Evolutionary conservation across 1,140 invertebrate species (phyloP).

Genomic region (Bombus haemorrhoidalis): DNA sequence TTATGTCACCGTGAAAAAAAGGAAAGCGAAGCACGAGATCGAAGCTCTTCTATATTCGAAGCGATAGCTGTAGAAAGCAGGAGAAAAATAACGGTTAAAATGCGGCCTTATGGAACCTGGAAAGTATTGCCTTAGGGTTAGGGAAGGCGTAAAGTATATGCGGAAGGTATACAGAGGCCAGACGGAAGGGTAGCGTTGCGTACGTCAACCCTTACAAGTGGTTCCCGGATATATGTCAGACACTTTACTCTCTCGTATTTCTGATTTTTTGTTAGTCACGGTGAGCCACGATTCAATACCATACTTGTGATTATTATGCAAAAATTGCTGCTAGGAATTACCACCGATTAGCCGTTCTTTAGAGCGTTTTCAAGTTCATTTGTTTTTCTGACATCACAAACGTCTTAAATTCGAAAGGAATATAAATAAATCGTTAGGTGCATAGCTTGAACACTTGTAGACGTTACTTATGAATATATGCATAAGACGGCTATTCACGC

Average conservation of each 20-base stretch:
- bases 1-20: neutral
- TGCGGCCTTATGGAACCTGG: slow-evolving; percentile 19
- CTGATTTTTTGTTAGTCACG: slow-evolving; percentile 25
- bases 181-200: slow-evolving; percentile 37
- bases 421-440: too few species aligned
- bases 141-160: slow-evolving; percentile 29
- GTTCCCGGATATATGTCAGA: slow-evolving; percentile 43
- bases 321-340: neutral
- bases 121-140: slow-evolving; percentile 45
- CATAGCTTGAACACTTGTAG: too few species aligned
- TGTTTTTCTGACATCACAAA: too few species aligned
- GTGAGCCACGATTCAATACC: neutral
- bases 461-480: too few species aligned
- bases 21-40: neutral
- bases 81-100: slow-evolving; percentile 27
- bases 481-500: too few species aligned
- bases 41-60: neutral
- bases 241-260: slow-evolving; percentile 37
- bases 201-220: slow-evolving; percentile 50
- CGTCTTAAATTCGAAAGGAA: too few species aligned
- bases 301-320: too few species aligned
- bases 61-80: neutral
- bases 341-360: too few species aligned
- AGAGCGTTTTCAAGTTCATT: too few species aligned
- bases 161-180: slow-evolving; percentile 41